These are phyloP conservation scores for Tachina lurida DNA, from an alignment of 2,888 invertebrate genomes.

Conservation along the genomic window DNA sequence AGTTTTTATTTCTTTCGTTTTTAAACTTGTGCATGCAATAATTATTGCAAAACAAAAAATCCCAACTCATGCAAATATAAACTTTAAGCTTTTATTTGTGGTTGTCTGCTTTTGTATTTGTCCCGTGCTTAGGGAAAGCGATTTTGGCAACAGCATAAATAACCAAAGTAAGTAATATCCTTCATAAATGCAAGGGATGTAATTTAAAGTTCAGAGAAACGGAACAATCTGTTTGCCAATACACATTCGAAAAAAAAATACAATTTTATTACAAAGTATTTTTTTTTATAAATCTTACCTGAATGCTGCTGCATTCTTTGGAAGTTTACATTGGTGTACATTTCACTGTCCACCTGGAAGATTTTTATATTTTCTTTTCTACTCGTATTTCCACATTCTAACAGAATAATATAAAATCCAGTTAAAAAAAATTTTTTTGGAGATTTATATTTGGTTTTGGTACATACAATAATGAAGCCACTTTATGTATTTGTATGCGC, in stretches of 20 bases:
- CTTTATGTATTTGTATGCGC: too few relatives aligned
- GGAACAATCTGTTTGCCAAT: not conserved
- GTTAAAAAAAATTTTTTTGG: too few relatives aligned
- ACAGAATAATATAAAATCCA: too few relatives aligned
- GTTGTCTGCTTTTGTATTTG: not conserved
- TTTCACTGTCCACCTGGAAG: not conserved
- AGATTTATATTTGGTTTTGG: too few relatives aligned
- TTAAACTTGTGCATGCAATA: constrained; percentile 17
- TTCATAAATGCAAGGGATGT: constrained; percentile 31
- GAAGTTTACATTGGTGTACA: not conserved
- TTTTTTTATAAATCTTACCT: too few relatives aligned
- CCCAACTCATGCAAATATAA: constrained; percentile 34
- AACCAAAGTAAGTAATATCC: constrained; percentile 27
- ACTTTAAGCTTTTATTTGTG: constrained; percentile 11
- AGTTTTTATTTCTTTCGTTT: not conserved
- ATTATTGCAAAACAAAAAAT: not conserved
- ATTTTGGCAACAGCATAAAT: constrained; percentile 44
- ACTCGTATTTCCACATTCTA: too few relatives aligned
- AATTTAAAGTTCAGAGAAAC: constrained; percentile 10
- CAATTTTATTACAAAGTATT: not conserved
- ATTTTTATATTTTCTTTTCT: not conserved
- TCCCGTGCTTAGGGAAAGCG: not conserved
- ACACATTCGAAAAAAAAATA: not conserved
- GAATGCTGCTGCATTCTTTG: too few relatives aligned
- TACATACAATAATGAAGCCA: too few relatives aligned